These are phyloP conservation scores for Drosophila ironensis DNA, from an alignment of 1,140 invertebrate species.

Conservation along the genomic window DNA sequence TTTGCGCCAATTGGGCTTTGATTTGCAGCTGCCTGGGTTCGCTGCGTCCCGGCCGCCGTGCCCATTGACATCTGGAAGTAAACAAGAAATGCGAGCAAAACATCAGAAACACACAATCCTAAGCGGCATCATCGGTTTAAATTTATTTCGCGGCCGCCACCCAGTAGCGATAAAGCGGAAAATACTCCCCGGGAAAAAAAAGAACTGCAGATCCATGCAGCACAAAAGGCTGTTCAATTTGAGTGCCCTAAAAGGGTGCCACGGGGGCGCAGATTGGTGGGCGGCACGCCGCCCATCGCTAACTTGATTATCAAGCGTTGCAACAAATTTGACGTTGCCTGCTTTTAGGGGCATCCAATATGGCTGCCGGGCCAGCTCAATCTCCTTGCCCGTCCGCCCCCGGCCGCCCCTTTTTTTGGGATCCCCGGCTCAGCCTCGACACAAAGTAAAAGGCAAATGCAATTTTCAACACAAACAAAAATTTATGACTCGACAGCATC, in stretches of 20 bases:
- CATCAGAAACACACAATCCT: slow-evolving; percentile 26
- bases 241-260: slow-evolving; percentile 28
- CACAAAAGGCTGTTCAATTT: slow-evolving; percentile 53
- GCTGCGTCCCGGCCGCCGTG: slow-evolving; percentile 10
- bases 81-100: slow-evolving; percentile 41
- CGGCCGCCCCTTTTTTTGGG: slow-evolving; percentile 5
- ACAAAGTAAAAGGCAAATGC: slow-evolving; percentile 75
- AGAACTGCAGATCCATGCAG: not conserved
- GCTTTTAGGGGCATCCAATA: slow-evolving; percentile 74
- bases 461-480: slow-evolving; percentile 79
- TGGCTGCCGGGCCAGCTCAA: slow-evolving; percentile 33
- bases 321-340: slow-evolving; percentile 67
- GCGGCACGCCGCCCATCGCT: slow-evolving; percentile 26
- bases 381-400: not conserved
- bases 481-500: slow-evolving; percentile 60
- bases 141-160: slow-evolving; percentile 65
- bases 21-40: slow-evolving; percentile 61
- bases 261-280: not conserved
- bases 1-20: slow-evolving; percentile 76
- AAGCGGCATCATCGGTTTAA: slow-evolving; percentile 54
- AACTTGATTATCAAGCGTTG: slow-evolving; percentile 71
- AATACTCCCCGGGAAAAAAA: not conserved
- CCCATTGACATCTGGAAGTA: slow-evolving; percentile 75
- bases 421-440: slow-evolving; percentile 37
- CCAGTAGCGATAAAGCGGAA: slow-evolving; percentile 23